Evolutionary conservation across 2,888 invertebrate genomes (phyloP).

Genomic region (Hirudinaria manillensis): DNA sequence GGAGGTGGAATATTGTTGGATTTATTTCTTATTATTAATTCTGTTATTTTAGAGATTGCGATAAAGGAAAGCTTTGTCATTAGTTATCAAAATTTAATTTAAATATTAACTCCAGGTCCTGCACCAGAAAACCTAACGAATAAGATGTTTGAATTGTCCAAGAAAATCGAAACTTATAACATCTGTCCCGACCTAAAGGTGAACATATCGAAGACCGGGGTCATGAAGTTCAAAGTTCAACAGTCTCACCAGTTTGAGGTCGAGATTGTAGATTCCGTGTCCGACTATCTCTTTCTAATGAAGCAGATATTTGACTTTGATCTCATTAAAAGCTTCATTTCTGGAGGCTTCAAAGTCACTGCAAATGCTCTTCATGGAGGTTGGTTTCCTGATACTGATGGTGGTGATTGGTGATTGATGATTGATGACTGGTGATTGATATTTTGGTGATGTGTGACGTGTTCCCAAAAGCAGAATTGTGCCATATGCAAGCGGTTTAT

Average conservation of each 20-base stretch:
- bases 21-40: no score
- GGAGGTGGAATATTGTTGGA: constrained; percentile 69
- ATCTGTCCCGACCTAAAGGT: constrained; percentile 72
- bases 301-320: constrained; percentile 91
- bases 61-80: neutral
- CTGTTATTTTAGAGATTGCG: neutral
- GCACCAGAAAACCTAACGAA: constrained; percentile 86
- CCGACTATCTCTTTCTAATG: constrained; percentile 82
- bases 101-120: constrained; percentile 61
- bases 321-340: constrained; percentile 64
- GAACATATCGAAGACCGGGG: constrained; percentile 61
- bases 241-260: constrained; percentile 44
- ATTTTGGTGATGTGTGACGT: neutral
- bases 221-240: constrained; percentile 62
- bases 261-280: constrained; percentile 81
- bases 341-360: constrained; percentile 67
- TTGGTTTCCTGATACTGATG: constrained; percentile 46
- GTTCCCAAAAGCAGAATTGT: neutral
- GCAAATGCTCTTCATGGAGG: constrained; percentile 93
- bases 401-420: no score
- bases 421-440: no score
- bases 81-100: neutral
- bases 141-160: constrained; percentile 75
- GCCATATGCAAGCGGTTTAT: neutral
- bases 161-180: constrained; percentile 70